phyloP scores from a whole-genome alignment of 2,797 vertebrate genomes.

The Poecile montanus region DNA sequence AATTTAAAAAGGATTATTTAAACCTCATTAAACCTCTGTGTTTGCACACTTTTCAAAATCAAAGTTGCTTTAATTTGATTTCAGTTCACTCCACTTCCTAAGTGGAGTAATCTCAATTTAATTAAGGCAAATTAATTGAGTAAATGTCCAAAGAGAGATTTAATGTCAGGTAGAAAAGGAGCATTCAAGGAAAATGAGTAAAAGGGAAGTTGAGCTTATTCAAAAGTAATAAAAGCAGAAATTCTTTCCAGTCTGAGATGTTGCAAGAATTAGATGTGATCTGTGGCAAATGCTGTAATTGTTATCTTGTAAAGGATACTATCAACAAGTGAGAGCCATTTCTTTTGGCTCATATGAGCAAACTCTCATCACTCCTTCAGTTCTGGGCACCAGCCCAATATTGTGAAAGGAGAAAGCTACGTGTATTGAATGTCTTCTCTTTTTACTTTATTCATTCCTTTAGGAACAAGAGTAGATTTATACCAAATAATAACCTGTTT shows the following conservation, averaged over 20 bases:
- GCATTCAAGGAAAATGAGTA: slow-evolving; percentile 16
- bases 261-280: neutral
- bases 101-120: slow-evolving; percentile 54
- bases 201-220: neutral
- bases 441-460: neutral
- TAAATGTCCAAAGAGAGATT: slow-evolving; percentile 20
- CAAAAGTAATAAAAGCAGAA: neutral
- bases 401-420: neutral
- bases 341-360: neutral
- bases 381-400: slow-evolving; percentile 37
- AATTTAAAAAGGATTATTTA: slow-evolving; percentile 61
- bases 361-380: neutral
- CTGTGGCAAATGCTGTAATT: neutral
- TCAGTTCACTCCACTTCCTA: slow-evolving; percentile 34
- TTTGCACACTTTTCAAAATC: slow-evolving; percentile 44
- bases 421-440: neutral
- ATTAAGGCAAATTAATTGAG: slow-evolving; percentile 63
- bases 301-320: neutral
- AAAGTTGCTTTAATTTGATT: slow-evolving; percentile 58
- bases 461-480: neutral
- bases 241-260: neutral
- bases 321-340: neutral
- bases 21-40: slow-evolving; percentile 52
- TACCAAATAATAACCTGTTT: neutral
- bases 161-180: slow-evolving; percentile 13